phyloP scores from a whole-genome alignment of 2,797 vertebrate species.

The Dendrocincla fuliginosa region DNA sequence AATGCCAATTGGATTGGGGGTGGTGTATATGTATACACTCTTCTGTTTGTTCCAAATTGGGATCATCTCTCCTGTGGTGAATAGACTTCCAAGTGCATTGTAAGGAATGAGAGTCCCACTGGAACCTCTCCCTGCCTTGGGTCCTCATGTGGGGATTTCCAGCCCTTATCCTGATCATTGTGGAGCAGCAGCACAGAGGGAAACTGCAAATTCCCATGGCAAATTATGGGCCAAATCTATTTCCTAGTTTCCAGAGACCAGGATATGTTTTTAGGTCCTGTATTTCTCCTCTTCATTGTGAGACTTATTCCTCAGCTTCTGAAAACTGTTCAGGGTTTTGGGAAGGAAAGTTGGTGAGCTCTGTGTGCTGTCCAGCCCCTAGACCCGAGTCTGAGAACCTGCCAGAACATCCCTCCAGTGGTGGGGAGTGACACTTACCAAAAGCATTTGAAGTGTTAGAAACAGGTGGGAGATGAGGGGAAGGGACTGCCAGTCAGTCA shows the following conservation, averaged over 20 bases:
- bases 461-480: not conserved
- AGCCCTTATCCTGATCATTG: not conserved
- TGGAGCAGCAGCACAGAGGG: not conserved
- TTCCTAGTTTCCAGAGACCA: not conserved
- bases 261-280: not conserved
- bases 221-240: not conserved
- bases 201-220: not conserved
- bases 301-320: not conserved
- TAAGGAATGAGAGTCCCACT: not conserved
- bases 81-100: not conserved
- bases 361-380: not conserved
- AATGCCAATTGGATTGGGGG: not conserved
- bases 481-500: not conserved
- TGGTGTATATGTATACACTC: not conserved
- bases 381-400: not conserved
- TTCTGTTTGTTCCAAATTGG: not conserved
- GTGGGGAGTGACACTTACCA: not conserved
- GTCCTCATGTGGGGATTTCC: not conserved
- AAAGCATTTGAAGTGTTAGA: not conserved
- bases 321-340: not conserved
- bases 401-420: not conserved
- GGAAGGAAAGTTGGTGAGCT: not conserved
- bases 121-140: not conserved
- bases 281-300: not conserved
- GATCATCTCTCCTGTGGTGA: not conserved